Base-by-base conservation (phyloP, 2,113 vertebrate genomes). In the Dromaius novaehollandiae region DNA sequence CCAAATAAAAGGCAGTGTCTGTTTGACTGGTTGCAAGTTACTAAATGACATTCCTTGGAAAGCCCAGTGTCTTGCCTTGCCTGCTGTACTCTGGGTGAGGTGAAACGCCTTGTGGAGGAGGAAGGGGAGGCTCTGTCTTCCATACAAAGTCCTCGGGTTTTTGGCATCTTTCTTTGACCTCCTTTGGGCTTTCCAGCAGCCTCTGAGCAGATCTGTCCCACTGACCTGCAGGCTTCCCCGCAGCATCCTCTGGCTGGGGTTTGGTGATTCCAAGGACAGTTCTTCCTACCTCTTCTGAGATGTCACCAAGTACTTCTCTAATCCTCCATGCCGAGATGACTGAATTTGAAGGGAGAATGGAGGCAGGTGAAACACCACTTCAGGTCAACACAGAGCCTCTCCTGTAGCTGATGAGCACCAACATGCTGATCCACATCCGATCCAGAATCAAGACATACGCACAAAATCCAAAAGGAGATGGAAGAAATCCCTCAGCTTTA, bases 401-500 rank as follows among this genome's bases (percentile, higher is more conserved):
- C 56, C 5, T 3, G 74, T 21, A n/a, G 50, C 60, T 28, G 42
- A 14, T 1, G 7, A n/a, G 44, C 36, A n/a, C 36, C 32, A 13
- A 14, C 0, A 1, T 26, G 18, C 58, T 66, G 44, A 40, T 70
- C 80, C 26, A 7, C 4, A 24, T 3, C 1, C 3, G 11, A 15
- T 36, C 75, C 73, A 13, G 83, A 78, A 53, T 5, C 5, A 1
- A 40, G 55, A 9, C 17, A 36, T 22, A 11, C 70, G 25, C 42
- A 11, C 80, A 7, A 34, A 61, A 53, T 56, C 71, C 40, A 5
- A 3, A 1, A 12, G 24, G 36, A 0, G 1, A 16, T 1, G 15
- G 36, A 18, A 78, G 20, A 34, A 64, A 53, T 28, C 55, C 26
- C 32, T 48, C 4, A 30, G 28, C 6, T 87, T 74, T 48, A 34